These are phyloP conservation scores for Orbicella faveolata DNA, from an alignment of 64 coral and sea anemone genomes.

Conservation along the genomic window DNA sequence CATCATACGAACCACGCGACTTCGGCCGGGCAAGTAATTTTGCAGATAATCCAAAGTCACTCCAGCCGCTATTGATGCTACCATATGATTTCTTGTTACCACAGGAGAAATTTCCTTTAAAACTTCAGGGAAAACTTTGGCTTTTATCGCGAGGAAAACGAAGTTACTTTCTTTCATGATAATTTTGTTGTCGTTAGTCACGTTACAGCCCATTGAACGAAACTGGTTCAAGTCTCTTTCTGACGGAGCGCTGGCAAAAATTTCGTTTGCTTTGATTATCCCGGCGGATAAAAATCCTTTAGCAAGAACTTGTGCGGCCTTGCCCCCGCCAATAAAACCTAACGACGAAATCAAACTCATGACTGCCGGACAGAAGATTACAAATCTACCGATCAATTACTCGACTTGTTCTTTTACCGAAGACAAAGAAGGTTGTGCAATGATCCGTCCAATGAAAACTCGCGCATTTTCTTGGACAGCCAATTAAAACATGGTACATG, in stretches of 20 bases:
- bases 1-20: constrained; percentile 82
- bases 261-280: constrained; percentile 76
- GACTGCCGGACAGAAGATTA: neutral
- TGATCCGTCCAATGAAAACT: neutral
- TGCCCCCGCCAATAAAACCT: constrained; percentile 97
- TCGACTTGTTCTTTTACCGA: neutral
- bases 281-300: constrained; percentile 93
- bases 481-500: too few species aligned
- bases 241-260: constrained; percentile 82
- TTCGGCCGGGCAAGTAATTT: constrained; percentile 82
- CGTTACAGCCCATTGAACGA: constrained; percentile 78
- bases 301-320: constrained; percentile 83
- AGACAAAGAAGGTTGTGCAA: neutral
- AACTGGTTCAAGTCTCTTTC: constrained; percentile 84
- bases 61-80: constrained; percentile 89
- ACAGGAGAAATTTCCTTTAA: constrained; percentile 93
- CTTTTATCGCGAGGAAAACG: constrained; percentile 87
- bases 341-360: constrained; percentile 87
- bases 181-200: constrained; percentile 86
- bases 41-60: constrained; percentile 93
- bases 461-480: neutral
- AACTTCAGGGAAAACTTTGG: constrained; percentile 89
- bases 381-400: neutral
- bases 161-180: constrained; percentile 86
- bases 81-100: constrained; percentile 88